Percentiles rank a stretch among this genome's conserved stretches.
Evolutionary conservation across 2,113 vertebrate genomes (phyloP).

Genomic region (Barbus barbus): DNA sequence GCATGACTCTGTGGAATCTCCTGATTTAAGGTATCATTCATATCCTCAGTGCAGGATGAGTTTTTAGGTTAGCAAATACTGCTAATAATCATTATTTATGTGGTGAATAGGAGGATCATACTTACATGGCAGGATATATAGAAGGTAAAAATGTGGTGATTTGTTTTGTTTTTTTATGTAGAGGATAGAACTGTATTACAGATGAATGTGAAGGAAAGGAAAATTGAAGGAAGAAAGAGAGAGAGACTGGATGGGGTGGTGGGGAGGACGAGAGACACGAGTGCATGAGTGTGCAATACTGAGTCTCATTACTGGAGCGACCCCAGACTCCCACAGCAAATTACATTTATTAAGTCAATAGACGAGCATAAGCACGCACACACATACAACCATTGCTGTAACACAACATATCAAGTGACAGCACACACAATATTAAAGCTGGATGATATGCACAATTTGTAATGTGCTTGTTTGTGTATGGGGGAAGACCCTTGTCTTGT

Average conservation of each 20-base stretch:
- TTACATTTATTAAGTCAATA: slow-evolving; percentile 59
- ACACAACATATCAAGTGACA: slow-evolving; percentile 22
- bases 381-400: not conserved
- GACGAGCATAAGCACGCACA: slow-evolving; percentile 1
- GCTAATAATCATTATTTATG: not conserved
- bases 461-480: not conserved
- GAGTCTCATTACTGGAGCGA: slow-evolving; percentile 51
- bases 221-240: not conserved
- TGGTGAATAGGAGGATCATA: not conserved
- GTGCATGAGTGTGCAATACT: slow-evolving; percentile 47
- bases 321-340: slow-evolving; percentile 56
- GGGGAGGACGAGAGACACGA: slow-evolving; percentile 26
- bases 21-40: not conserved
- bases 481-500: not conserved
- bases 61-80: not conserved
- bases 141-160: not conserved
- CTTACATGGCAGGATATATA: not conserved
- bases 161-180: not conserved
- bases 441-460: not conserved
- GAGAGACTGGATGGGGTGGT: slow-evolving; percentile 3
- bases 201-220: not conserved
- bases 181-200: not conserved
- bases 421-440: not conserved
- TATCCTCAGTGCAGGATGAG: not conserved
- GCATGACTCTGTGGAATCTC: not conserved